Evolutionary conservation across 2,113 vertebrate species (phyloP).

Genomic region (Polypterus bichir): DNA sequence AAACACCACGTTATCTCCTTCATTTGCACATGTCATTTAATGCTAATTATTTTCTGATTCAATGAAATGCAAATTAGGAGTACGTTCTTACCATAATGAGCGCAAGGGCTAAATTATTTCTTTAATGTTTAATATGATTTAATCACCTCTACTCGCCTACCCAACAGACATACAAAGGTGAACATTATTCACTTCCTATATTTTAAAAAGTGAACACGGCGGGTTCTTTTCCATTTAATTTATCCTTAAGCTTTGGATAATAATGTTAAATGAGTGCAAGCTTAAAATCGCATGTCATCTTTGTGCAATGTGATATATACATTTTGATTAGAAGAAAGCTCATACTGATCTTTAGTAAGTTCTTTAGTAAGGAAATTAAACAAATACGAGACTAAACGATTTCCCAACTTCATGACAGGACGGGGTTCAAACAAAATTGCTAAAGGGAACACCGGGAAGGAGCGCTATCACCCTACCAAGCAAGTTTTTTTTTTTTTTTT

Average conservation of each 20-base stretch:
- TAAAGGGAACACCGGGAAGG: too few relatives aligned
- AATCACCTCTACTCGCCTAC: slow-evolving; percentile 15
- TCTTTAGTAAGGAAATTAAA: too few relatives aligned
- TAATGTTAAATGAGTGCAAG: background rate
- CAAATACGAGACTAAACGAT: too few relatives aligned
- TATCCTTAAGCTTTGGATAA: background rate
- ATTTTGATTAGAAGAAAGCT: background rate
- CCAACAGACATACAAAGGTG: slow-evolving; percentile 1
- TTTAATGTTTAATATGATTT: slow-evolving; percentile 19
- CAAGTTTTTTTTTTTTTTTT: too few relatives aligned
- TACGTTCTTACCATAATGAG: slow-evolving; percentile 23
- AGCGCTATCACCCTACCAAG: too few relatives aligned
- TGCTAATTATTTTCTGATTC: slow-evolving; percentile 24
- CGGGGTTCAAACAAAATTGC: too few relatives aligned
- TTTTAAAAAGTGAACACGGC: background rate
- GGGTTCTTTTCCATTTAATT: background rate
- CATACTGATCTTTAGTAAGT: background rate
- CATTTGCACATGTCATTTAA: slow-evolving; percentile 26
- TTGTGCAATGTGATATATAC: background rate
- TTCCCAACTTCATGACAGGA: too few relatives aligned
- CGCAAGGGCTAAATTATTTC: slow-evolving; percentile 14
- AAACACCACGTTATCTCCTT: slow-evolving; percentile 20
- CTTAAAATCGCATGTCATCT: background rate
- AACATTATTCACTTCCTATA: slow-evolving; percentile 5
- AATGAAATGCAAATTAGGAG: slow-evolving; percentile 24